Base-by-base conservation (phyloP, 2,888 invertebrate genomes). In the Amblyteles armatorius region DNA sequence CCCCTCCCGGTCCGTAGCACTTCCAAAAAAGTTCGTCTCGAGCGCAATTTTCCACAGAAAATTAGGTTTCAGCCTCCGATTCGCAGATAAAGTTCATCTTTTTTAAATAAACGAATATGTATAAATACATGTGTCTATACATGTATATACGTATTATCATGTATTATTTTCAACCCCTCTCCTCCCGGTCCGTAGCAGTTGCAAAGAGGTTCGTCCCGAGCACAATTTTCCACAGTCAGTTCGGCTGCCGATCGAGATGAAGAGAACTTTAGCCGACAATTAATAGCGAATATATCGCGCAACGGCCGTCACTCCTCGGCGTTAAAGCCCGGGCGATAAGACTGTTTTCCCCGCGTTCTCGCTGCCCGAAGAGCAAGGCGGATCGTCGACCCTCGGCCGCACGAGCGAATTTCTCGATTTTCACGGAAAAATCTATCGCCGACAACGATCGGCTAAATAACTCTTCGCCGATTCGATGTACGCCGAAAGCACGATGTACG, bases 201-300 rank as follows among this genome's bases (percentile, higher is more conserved):
- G 0, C 40, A 11, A 40, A 40, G 11, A 40, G 11, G 2, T 40
- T 40, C 40, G 40, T 11, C 40, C 11, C 2, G 7, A 40, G 40
- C 73, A 81, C 72, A 81, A 57, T 81, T 81, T 79, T 78, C 78
- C 79, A 11, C 50, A 57, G 29, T 48, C 13, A 4, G 40, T 13
- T 22, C 11, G 68, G 6, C 16, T 48, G 3, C 16, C 71, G 72
- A 67, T 50, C 67, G 50, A 22, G 40, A 44, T 52, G 73, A 73
- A 80, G 79, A 80, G 79, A 80, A 73, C 79, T 80, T 80, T 73
- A 80, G 67, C 72, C 79, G 79, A 73, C 79, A 67, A 80, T 80
- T 79, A 80, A 67, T 73, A 36, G 79, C 79, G 50, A 65, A 52
- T 73, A 73, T 79, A 79, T 79, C 79, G 63, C 79, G 13, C 52